A percentile compares a stretch with the other conserved stretches of the same genome.
Conservation (phyloP, 1,140 invertebrate genomes). For the Frieseomelitta varia region DNA sequence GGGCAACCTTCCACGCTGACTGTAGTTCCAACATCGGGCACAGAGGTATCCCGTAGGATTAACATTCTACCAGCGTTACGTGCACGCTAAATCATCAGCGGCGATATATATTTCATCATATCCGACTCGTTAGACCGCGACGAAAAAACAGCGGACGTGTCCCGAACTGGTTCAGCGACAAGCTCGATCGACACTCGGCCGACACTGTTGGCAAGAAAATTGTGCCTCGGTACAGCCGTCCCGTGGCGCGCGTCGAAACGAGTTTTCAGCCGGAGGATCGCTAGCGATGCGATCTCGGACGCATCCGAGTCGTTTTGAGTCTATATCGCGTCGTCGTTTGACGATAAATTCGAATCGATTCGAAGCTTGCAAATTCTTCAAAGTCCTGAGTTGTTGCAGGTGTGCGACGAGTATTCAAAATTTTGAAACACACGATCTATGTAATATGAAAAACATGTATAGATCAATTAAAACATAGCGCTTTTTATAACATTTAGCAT, state of each 20-base stretch:
- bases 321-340: no score
- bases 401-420: no score
- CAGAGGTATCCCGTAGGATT: background rate
- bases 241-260: conserved; percentile 34
- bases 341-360: no score
- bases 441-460: no score
- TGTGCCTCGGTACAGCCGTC: conserved; percentile 23
- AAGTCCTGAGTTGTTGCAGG: no score
- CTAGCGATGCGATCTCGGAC: no score
- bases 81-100: conserved; percentile 17
- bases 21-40: background rate
- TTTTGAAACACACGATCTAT: no score
- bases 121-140: conserved; percentile 7
- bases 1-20: background rate
- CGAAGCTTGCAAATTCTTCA: no score
- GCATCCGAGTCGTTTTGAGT: no score
- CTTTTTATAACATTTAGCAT: no score
- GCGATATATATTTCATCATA: conserved; percentile 10
- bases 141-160: conserved; percentile 3
- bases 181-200: conserved; percentile 24
- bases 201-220: conserved; percentile 38
- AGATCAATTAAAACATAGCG: no score
- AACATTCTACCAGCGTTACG: background rate
- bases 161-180: conserved; percentile 37
- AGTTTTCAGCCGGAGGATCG: conserved; percentile 21